phyloP scores from a whole-genome alignment of 2,797 vertebrate genomes.

The Syndactyla subalaris region DNA sequence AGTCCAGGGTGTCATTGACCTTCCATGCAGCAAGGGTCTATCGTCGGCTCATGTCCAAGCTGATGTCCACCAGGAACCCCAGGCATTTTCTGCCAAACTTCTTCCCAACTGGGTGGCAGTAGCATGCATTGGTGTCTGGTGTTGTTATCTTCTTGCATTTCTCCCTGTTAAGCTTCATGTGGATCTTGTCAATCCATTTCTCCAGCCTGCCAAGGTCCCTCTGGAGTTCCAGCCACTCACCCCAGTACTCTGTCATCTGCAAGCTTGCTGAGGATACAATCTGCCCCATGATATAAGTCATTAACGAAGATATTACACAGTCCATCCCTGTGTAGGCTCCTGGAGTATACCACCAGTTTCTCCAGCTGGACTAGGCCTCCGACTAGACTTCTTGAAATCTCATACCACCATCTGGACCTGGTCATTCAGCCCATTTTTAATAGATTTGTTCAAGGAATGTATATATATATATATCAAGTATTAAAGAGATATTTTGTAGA shows the following conservation, averaged over 20 bases:
- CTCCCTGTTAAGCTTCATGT: neutral
- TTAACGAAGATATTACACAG: neutral
- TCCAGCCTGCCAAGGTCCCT: neutral
- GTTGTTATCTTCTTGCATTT: neutral
- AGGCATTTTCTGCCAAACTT: neutral
- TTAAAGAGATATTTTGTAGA: neutral
- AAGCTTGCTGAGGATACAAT: neutral
- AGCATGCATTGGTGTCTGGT: neutral
- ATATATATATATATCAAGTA: neutral
- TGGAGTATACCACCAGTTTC: rapidly evolving
- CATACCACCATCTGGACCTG: neutral
- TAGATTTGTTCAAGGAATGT: rapidly evolving
- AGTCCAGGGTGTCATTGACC: too few relatives aligned
- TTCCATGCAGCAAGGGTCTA: rapidly evolving
- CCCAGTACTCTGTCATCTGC: too few relatives aligned
- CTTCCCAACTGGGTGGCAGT: neutral
- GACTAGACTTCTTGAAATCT: neutral
- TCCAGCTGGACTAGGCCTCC: neutral
- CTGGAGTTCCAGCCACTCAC: neutral
- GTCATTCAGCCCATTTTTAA: neutral
- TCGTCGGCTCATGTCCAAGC: neutral
- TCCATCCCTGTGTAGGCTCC: neutral
- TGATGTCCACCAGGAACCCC: rapidly evolving
- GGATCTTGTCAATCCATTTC: neutral
- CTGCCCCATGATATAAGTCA: neutral